A percentile compares a stretch with the other conserved stretches of the same genome.
These are phyloP conservation scores for Poecilia gillii DNA, from an alignment of 2,797 vertebrate species.

Conservation along the genomic window DNA sequence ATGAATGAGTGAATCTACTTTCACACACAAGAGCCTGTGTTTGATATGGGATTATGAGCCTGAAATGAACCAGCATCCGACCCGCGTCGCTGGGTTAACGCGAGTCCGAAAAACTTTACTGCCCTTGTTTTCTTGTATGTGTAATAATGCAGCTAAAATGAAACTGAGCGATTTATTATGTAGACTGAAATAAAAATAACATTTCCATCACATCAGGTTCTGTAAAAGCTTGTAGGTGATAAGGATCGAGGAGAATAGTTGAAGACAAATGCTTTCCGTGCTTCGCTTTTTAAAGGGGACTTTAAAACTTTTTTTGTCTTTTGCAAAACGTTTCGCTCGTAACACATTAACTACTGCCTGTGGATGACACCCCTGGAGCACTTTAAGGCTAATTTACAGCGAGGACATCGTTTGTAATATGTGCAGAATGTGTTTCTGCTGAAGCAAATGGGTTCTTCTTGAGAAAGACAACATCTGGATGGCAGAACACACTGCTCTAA, in stretches of 20 bases:
- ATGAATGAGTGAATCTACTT: constrained; percentile 38
- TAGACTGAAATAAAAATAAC: background rate
- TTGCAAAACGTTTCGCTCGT: background rate
- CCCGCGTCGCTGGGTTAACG: background rate
- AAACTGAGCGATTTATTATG: background rate
- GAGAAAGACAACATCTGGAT: background rate
- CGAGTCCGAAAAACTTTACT: background rate
- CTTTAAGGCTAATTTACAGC: background rate
- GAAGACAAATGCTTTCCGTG: background rate
- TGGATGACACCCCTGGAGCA: background rate
- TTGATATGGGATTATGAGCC: constrained; percentile 25
- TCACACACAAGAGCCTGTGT: constrained; percentile 30
- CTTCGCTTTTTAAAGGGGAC: background rate
- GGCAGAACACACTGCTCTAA: background rate
- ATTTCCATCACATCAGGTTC: background rate
- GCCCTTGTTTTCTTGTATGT: background rate
- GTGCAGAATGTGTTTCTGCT: background rate
- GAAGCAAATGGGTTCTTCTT: background rate
- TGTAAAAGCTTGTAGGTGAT: background rate
- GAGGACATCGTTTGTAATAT: background rate
- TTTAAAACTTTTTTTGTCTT: background rate
- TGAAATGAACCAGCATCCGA: constrained; percentile 22
- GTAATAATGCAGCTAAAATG: background rate
- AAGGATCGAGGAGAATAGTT: background rate
- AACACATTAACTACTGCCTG: background rate